Evolutionary conservation across 1,140 invertebrate genomes (phyloP).

Genomic region (Caenorhabditis latens): DNA sequence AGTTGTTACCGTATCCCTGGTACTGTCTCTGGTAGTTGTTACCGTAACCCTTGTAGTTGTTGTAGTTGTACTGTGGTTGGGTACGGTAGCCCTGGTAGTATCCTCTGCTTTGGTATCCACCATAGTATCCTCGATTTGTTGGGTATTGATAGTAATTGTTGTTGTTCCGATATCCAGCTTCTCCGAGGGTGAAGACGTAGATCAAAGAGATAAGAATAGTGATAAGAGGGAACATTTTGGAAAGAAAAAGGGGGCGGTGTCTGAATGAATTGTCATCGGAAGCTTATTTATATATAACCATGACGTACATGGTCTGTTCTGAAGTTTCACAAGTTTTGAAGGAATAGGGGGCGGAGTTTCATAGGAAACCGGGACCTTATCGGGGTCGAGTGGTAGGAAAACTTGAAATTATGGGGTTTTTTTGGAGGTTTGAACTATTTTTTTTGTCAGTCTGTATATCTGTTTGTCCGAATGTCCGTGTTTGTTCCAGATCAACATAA

Average conservation of each 20-base stretch:
- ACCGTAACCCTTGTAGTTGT: too few relatives aligned
- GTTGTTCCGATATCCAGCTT: too few relatives aligned
- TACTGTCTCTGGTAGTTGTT: neutral
- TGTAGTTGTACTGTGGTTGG: too few relatives aligned
- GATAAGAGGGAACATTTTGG: neutral
- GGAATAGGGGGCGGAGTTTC: neutral
- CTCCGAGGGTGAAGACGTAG: neutral
- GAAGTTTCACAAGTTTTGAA: neutral
- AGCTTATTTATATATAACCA: neutral
- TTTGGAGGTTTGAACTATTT: too few relatives aligned
- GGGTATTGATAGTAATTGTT: too few relatives aligned
- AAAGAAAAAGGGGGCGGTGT: neutral
- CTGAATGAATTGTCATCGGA: neutral
- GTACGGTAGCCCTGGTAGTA: constrained; percentile 8
- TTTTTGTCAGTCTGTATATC: too few relatives aligned
- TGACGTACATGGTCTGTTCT: neutral
- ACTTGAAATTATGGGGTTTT: too few relatives aligned
- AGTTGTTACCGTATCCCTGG: neutral
- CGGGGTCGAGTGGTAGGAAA: too few relatives aligned
- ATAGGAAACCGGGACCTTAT: neutral
- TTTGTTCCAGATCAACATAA: too few relatives aligned
- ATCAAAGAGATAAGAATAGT: neutral
- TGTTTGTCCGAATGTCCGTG: too few relatives aligned
- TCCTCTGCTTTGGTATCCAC: neutral
- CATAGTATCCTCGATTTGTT: neutral